A percentile compares a stretch with the other conserved stretches of the same genome.
These are phyloP conservation scores for Alauda arvensis DNA, from an alignment of 2,797 vertebrate species.

Conservation along the genomic window DNA sequence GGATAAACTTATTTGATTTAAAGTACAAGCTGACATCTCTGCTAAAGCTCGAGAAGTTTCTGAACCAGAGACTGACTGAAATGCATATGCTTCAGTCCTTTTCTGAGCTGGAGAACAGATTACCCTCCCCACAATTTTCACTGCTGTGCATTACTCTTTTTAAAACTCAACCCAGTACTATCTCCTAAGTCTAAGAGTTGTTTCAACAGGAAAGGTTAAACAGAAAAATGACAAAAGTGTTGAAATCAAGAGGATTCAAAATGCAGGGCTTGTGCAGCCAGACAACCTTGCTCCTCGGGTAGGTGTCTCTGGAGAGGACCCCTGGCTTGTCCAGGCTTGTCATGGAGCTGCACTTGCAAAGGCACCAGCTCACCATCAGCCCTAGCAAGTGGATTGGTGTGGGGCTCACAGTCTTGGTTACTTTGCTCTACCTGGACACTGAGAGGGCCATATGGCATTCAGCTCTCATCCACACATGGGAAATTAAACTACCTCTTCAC, in stretches of 20 bases:
- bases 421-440: not conserved
- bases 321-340: too few species aligned
- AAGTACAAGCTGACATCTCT: not conserved
- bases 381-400: not conserved
- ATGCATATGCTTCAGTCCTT: not conserved
- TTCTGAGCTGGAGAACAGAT: not conserved
- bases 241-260: not conserved
- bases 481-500: not conserved
- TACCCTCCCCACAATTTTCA: not conserved
- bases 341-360: not conserved
- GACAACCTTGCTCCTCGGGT: not conserved
- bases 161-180: not conserved
- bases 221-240: not conserved
- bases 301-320: not conserved
- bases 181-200: not conserved
- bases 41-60: not conserved
- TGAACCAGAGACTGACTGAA: not conserved
- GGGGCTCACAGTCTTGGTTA: accelerated
- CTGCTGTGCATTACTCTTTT: not conserved
- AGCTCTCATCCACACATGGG: not conserved
- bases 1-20: not conserved
- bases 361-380: not conserved
- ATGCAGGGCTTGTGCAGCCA: not conserved
- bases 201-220: not conserved
- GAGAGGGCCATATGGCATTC: not conserved